Evolutionary conservation across 2,113 vertebrate genomes (phyloP).

Genomic region (Stigmatopora argus): DNA sequence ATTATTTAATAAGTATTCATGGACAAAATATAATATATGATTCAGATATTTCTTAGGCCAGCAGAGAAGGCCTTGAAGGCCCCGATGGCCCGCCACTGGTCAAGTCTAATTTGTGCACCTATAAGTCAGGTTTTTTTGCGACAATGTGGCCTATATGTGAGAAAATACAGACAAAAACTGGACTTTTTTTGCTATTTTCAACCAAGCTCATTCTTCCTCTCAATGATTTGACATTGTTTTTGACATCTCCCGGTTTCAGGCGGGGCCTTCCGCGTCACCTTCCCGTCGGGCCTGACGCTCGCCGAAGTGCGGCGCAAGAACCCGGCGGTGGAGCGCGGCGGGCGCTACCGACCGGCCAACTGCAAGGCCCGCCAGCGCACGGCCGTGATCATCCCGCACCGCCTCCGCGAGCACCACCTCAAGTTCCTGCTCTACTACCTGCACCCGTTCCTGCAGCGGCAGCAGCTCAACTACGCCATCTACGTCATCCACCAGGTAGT

Average conservation of each 20-base stretch:
- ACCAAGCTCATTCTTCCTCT: no score
- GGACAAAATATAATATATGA: no score
- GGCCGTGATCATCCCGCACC: slow-evolving; percentile 75
- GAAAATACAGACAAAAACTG: no score
- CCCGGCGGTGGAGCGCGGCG: slow-evolving; percentile 68
- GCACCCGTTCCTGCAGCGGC: slow-evolving; percentile 76
- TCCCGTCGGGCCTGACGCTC: slow-evolving; percentile 66
- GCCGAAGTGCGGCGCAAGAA: slow-evolving; percentile 68
- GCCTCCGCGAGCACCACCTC: slow-evolving; percentile 71
- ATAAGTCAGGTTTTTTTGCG: no score
- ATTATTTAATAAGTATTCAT: no score
- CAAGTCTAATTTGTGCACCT: no score
- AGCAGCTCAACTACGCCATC: slow-evolving; percentile 75
- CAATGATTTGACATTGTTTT: no score
- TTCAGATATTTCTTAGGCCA: no score
- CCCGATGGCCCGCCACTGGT: no score
- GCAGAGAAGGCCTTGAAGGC: no score
- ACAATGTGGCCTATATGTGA: no score
- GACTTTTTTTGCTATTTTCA: no score
- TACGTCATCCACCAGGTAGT: slow-evolving; percentile 78
- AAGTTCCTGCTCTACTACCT: slow-evolving; percentile 76
- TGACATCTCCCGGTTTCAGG: slow-evolving; percentile 30
- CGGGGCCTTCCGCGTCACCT: slow-evolving; percentile 74
- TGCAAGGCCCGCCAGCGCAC: slow-evolving; percentile 70
- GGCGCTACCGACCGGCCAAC: slow-evolving; percentile 72